Conservation (phyloP, 2,888 invertebrate genomes). For the Cheilosia vernalis region DNA sequence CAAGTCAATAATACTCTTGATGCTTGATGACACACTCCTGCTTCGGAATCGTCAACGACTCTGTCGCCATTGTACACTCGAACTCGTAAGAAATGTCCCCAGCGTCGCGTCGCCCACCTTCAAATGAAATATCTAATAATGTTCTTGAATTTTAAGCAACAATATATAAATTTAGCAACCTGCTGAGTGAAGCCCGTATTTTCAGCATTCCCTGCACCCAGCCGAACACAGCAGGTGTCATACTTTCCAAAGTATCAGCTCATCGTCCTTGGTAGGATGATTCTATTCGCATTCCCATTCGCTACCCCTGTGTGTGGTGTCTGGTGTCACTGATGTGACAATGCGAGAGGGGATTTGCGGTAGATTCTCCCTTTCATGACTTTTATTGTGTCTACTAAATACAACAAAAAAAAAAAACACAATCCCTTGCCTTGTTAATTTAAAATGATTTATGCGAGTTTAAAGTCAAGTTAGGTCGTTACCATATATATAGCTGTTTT, state of each 20-base stretch:
- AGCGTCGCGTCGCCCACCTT: too few relatives aligned
- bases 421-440: constrained; percentile 1
- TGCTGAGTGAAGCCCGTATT: constrained; percentile 8
- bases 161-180: constrained; percentile 11
- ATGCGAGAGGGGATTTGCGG: constrained; percentile 9
- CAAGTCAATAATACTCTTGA: constrained; percentile 63
- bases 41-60: background rate
- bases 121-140: constrained; percentile 64
- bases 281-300: background rate
- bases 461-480: background rate
- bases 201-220: background rate
- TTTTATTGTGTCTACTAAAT: constrained; percentile 13
- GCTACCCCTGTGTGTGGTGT: too few relatives aligned
- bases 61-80: constrained; percentile 18
- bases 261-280: constrained; percentile 13
- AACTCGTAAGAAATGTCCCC: background rate
- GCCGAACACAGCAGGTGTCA: constrained; percentile 34
- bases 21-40: constrained; percentile 56
- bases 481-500: background rate
- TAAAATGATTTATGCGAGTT: constrained; percentile 15
- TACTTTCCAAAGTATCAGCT: background rate
- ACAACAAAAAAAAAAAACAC: background rate
- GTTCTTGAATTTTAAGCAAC: constrained; percentile 66
- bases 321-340: background rate
- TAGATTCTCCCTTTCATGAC: constrained; percentile 11